phyloP scores from a whole-genome alignment of 1,140 invertebrate species.

The Melanaphis sacchari region DNA sequence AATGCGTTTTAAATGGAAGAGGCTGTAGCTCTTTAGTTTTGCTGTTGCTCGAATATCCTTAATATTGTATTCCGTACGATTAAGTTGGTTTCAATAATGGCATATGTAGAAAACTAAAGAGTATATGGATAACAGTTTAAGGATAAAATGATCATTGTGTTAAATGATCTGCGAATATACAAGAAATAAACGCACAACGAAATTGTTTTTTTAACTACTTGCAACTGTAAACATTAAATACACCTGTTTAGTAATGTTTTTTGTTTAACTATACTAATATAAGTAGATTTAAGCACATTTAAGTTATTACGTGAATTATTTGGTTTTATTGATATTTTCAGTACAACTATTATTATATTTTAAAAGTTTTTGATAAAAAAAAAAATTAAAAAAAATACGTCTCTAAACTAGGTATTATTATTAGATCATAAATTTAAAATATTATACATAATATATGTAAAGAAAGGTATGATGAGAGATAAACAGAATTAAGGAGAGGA shows the following conservation, averaged over 20 bases:
- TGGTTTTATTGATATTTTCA: no score
- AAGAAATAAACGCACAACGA: neutral
- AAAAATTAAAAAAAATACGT: neutral
- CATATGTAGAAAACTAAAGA: neutral
- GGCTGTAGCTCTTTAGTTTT: neutral
- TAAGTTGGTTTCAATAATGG: slow-evolving; percentile 1
- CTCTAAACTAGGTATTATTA: neutral
- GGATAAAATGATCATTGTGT: neutral
- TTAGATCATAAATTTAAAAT: neutral
- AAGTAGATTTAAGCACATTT: no score
- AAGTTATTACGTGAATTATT: no score
- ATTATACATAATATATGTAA: no score
- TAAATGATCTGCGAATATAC: neutral
- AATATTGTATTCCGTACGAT: slow-evolving; percentile 48
- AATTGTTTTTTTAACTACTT: neutral
- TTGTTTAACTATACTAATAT: neutral
- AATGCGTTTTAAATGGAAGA: slow-evolving; percentile 45
- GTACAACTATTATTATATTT: neutral
- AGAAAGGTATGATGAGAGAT: neutral
- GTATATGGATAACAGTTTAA: neutral
- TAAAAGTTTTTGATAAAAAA: neutral
- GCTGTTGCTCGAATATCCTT: neutral
- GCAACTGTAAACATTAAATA: neutral
- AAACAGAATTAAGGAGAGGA: neutral
- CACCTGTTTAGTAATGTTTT: neutral